Evolutionary conservation across 2,797 vertebrate species (phyloP).

Genomic region (Platyrinchus mystaceus): DNA sequence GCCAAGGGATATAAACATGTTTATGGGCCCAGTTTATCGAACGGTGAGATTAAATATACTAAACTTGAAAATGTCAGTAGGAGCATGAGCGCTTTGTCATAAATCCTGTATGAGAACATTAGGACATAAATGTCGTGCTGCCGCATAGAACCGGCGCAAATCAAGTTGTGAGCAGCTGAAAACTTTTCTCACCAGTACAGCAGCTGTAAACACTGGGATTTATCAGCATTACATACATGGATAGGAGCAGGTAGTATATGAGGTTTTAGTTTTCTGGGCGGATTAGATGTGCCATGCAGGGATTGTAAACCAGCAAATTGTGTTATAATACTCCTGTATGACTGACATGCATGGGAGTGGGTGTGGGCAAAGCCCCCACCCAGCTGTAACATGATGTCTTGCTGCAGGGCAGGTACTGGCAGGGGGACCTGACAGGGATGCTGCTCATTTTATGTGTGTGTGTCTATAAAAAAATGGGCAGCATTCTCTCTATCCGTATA

Average conservation of each 20-base stretch:
- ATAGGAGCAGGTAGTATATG: background rate
- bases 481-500: background rate
- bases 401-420: background rate
- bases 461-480: background rate
- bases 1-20: constrained; percentile 30
- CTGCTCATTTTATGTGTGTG: background rate
- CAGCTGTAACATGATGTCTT: background rate
- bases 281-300: background rate
- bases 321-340: background rate
- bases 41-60: constrained; percentile 1
- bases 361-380: background rate
- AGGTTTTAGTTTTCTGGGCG: background rate
- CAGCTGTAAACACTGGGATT: background rate
- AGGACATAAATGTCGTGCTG: background rate
- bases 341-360: accelerated
- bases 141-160: accelerated
- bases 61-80: background rate
- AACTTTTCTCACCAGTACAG: background rate
- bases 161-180: background rate
- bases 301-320: background rate
- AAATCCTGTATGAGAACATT: background rate
- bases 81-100: background rate
- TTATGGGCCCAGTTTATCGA: constrained; percentile 32
- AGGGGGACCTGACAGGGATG: accelerated
- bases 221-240: background rate